Evolutionary conservation across 2,888 invertebrate genomes (phyloP).

Genomic region (Caenorhabditis angaria): DNA sequence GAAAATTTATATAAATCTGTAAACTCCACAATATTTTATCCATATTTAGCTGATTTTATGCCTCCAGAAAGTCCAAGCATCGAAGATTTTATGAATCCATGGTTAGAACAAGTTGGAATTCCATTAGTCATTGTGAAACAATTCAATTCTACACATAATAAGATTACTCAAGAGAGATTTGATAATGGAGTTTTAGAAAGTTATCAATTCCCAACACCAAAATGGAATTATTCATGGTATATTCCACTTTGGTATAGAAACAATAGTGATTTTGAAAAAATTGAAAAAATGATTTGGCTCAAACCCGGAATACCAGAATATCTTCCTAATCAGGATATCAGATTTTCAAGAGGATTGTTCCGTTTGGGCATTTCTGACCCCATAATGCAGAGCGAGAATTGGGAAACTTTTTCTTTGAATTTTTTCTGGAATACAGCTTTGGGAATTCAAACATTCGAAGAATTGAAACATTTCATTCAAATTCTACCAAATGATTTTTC

Average conservation of each 20-base stretch:
- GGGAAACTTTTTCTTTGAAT: too few species aligned
- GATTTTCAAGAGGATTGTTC: too few species aligned
- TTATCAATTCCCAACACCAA: not conserved
- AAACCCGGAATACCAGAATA: too few species aligned
- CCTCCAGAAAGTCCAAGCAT: not conserved
- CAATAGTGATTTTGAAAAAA: not conserved
- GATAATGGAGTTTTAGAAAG: not conserved
- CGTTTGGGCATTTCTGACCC: too few species aligned
- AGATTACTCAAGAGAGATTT: not conserved
- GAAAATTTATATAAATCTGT: not conserved
- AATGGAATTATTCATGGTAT: not conserved
- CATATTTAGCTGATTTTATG: not conserved
- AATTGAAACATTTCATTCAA: too few species aligned
- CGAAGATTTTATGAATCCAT: not conserved
- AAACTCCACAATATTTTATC: not conserved
- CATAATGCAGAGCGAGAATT: too few species aligned
- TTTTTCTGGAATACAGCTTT: too few species aligned
- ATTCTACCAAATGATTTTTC: too few species aligned
- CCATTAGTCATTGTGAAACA: not conserved
- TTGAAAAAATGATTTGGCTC: not conserved
- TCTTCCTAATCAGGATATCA: too few species aligned
- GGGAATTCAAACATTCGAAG: too few species aligned
- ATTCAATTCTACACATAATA: not conserved
- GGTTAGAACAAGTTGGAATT: not conserved
- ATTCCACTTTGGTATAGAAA: not conserved